Evolutionary conservation across 2,113 vertebrate species (phyloP).

Genomic region (Sinocyclocheilus anophthalmus): DNA sequence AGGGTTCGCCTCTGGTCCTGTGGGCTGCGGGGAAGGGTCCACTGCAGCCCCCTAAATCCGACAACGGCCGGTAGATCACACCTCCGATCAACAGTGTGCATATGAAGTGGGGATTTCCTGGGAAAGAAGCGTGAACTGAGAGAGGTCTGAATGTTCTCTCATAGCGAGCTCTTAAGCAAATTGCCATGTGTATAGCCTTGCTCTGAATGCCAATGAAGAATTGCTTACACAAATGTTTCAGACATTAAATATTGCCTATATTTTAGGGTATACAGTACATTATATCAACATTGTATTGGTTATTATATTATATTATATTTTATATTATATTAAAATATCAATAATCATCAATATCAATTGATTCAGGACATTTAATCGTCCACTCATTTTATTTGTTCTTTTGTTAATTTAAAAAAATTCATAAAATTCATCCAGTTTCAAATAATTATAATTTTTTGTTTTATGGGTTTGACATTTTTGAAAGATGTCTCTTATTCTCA

Average conservation of each 20-base stretch:
- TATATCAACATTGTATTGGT: neutral
- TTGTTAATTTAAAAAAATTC: too few species aligned
- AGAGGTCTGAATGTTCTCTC: slow-evolving; percentile 47
- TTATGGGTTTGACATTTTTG: too few species aligned
- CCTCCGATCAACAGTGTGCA: slow-evolving; percentile 57
- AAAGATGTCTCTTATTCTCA: too few species aligned
- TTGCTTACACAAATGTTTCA: neutral
- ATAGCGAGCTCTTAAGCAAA: slow-evolving; percentile 57
- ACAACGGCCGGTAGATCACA: slow-evolving; percentile 51
- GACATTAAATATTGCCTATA: neutral
- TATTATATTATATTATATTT: too few species aligned
- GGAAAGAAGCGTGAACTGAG: slow-evolving; percentile 56
- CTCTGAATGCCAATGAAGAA: slow-evolving; percentile 53
- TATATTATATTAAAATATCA: too few species aligned
- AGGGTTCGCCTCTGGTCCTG: slow-evolving; percentile 32
- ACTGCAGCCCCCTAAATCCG: slow-evolving; percentile 41
- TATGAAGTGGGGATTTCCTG: slow-evolving; percentile 60
- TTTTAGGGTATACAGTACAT: neutral
- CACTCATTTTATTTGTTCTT: too few species aligned
- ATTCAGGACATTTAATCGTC: too few species aligned
- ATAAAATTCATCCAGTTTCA: too few species aligned
- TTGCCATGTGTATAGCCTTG: slow-evolving; percentile 45
- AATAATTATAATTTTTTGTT: too few species aligned
- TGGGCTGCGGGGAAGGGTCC: slow-evolving; percentile 37
- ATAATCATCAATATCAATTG: too few species aligned